phyloP scores from a whole-genome alignment of 1,140 invertebrate species.

The Drosophila triauraria region DNA sequence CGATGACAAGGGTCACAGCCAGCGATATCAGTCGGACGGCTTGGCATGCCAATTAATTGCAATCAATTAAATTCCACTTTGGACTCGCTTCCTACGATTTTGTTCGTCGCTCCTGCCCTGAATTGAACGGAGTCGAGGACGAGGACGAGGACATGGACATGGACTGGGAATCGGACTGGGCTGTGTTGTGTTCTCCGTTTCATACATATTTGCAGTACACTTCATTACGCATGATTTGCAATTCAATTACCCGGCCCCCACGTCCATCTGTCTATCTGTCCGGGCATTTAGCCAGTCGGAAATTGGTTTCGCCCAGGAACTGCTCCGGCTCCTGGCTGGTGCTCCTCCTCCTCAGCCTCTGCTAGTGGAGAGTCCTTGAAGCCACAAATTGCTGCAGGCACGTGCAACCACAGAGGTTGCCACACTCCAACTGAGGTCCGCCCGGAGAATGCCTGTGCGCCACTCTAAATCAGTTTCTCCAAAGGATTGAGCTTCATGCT shows the following conservation, averaged over 20 bases:
- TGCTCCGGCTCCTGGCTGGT: neutral
- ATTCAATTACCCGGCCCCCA: constrained; percentile 74
- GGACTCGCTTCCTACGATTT: constrained; percentile 28
- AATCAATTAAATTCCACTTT: constrained; percentile 73
- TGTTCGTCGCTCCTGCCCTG: neutral
- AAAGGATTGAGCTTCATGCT: neutral
- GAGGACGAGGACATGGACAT: neutral
- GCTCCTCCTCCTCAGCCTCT: neutral
- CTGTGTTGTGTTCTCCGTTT: constrained; percentile 42
- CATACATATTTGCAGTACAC: constrained; percentile 73
- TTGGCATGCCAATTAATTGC: constrained; percentile 71
- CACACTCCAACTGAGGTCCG: neutral
- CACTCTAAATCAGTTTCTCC: constrained; percentile 1
- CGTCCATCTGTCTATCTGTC: constrained; percentile 29
- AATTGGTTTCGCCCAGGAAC: constrained; percentile 39
- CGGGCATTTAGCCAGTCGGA: constrained; percentile 41
- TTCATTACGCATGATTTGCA: constrained; percentile 81
- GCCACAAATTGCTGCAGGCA: constrained; percentile 37
- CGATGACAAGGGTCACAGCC: constrained; percentile 12
- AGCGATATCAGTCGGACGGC: neutral
- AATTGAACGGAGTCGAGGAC: neutral
- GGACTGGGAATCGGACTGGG: neutral
- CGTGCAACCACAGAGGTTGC: constrained; percentile 32
- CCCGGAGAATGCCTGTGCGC: constrained; percentile 4
- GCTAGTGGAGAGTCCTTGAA: constrained; percentile 10